A percentile compares a stretch with the other conserved stretches of the same genome.
Conservation (phyloP, 1,140 invertebrate genomes). For the Tetramorium alpestre region DNA sequence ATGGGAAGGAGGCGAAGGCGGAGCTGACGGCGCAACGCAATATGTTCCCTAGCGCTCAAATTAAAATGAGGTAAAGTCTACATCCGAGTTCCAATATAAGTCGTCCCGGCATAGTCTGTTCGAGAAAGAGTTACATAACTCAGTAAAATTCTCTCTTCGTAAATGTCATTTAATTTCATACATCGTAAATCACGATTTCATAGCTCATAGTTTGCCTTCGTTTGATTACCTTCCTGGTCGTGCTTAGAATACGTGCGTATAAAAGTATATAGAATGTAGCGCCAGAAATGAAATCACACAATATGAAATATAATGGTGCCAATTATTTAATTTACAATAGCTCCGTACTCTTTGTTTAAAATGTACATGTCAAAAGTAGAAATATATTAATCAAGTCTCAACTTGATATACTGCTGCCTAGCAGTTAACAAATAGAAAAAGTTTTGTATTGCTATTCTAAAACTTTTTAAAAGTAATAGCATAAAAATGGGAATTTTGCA, state of each 20-base stretch:
- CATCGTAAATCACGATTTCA: conserved; percentile 1
- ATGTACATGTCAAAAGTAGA: neutral
- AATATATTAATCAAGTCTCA: neutral
- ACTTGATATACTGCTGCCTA: neutral
- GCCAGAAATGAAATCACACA: neutral
- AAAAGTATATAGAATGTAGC: neutral
- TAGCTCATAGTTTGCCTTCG: conserved; percentile 5
- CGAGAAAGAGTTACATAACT: conserved; percentile 18
- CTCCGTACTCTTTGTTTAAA: neutral
- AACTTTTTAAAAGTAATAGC: neutral
- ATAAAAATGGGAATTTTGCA: neutral
- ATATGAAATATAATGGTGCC: neutral
- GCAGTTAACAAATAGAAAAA: neutral
- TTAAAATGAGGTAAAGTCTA: conserved; percentile 88
- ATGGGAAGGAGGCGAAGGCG: conserved; percentile 87
- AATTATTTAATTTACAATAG: neutral
- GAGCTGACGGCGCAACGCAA: conserved; percentile 87
- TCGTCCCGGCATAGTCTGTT: neutral
- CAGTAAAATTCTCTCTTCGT: neutral
- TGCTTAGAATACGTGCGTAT: neutral
- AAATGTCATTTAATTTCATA: conserved; percentile 4
- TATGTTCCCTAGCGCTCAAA: conserved; percentile 88
- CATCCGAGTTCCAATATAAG: conserved; percentile 22
- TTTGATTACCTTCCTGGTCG: conserved; percentile 7
- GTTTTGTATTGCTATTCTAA: neutral